Evolutionary conservation across 1,140 invertebrate genomes (phyloP), one percentile per base, ranked within the genome.

Genomic region (Globodera rostochiensis): DNA sequence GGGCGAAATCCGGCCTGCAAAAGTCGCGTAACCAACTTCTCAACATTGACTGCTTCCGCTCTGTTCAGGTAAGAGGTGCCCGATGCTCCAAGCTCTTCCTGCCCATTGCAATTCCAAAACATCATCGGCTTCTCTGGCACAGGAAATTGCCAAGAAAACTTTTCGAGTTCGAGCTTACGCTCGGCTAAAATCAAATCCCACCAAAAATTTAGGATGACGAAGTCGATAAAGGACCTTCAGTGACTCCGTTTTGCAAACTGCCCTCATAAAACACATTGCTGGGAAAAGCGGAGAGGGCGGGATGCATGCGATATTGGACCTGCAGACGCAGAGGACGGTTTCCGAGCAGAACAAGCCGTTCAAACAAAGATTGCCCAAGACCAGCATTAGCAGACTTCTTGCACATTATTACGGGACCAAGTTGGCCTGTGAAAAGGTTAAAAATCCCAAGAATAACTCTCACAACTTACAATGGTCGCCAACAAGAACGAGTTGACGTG

Each of bases 211-310:
- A 69, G 13, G n/a, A 15, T 66, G 9, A 71, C 4, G 36, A 7
- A 69, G 19, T 8, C n/a, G 19, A 74, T 71, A 79, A 75, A 85
- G 87, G 90, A 93, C 93, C 92, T 15, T 96, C 95, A 86, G 96
- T 96, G 3, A 99, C 97, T 3, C 97, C 97, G 91, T 99, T 99
- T 90, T 99, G 97, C 46, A 99, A 92, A 2, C 95, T 97, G 0
- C 97, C 98, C 90, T 99, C 98, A 90, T 99, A 99, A 90, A 99
- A 99, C 91, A 99, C 98, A 90, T 99, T 98, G 0, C 96, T 98
- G 0, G 98, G 97, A 90, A 99, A 99, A 69, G 95, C 93, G 0
- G 95, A 97, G 0, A 99, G 91, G 87, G 97, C 95, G 0, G 98
- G 98, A 85, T 92, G 92, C 98, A 99, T 99, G 77, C 98, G 93